Evolutionary conservation across 1,140 invertebrate species (phyloP).

Genomic region (Drosophila arawakana): DNA sequence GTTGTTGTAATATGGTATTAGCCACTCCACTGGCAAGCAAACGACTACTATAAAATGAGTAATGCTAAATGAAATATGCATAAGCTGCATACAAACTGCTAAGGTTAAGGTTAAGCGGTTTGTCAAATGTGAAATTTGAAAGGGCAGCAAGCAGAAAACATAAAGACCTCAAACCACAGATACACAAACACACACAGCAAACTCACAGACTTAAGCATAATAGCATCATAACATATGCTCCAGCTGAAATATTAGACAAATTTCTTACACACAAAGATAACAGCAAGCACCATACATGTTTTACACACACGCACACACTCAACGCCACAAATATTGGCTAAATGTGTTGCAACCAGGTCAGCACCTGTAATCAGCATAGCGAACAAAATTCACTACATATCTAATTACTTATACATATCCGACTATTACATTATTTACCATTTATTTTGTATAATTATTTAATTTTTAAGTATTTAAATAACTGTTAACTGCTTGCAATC

Average conservation of each 20-base stretch:
- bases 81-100: constrained; percentile 52
- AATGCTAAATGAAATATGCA: constrained; percentile 65
- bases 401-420: constrained; percentile 3
- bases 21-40: constrained; percentile 15
- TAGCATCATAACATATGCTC: constrained; percentile 9
- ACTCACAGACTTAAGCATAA: constrained; percentile 10
- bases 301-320: not conserved
- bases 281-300: constrained; percentile 3
- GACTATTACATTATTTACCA: constrained; percentile 2
- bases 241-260: constrained; percentile 42
- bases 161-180: constrained; percentile 23
- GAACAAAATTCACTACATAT: not conserved
- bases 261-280: constrained; percentile 35
- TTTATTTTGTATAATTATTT: not conserved
- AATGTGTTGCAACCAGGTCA: not conserved
- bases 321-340: not conserved
- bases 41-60: constrained; percentile 28
- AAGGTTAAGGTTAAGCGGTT: constrained; percentile 79
- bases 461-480: not conserved
- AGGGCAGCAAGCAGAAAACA: constrained; percentile 36
- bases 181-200: constrained; percentile 22
- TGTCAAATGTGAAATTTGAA: constrained; percentile 59
- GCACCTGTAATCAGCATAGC: constrained; percentile 17
- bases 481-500: too few relatives aligned
- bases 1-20: constrained; percentile 54